Percentiles rank a stretch among this genome's conserved stretches.
Evolutionary conservation across 1,140 invertebrate genomes (phyloP).

Genomic region (Mya arenaria): DNA sequence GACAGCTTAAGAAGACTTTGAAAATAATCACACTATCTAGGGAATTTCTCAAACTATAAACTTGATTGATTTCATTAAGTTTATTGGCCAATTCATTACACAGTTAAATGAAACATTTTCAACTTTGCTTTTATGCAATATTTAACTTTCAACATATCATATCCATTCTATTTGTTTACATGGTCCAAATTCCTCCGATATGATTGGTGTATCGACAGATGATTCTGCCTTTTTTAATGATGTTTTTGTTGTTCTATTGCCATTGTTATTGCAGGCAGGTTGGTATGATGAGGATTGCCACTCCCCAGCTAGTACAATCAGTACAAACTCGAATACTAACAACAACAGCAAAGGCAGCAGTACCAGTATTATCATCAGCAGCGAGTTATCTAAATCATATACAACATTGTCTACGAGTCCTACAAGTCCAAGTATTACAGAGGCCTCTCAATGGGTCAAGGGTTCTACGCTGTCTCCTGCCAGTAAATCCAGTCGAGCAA

Average conservation of each 20-base stretch:
- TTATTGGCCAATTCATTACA: too few species aligned
- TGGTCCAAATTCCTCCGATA: neutral
- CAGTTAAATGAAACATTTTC: neutral
- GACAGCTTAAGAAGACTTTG: too few species aligned
- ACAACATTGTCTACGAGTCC: too few species aligned
- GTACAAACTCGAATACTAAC: neutral
- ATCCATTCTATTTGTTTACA: neutral
- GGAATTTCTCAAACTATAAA: too few species aligned
- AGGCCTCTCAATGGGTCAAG: constrained; percentile 3
- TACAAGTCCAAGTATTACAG: neutral
- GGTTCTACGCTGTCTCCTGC: neutral
- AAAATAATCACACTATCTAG: too few species aligned
- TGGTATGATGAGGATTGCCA: constrained; percentile 10
- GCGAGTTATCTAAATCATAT: too few species aligned
- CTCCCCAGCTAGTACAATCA: neutral
- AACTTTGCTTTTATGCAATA: too few species aligned
- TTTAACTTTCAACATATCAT: neutral
- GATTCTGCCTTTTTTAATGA: neutral
- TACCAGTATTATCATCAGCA: neutral
- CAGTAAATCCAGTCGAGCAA: neutral
- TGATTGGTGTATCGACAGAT: neutral
- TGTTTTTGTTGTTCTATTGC: neutral
- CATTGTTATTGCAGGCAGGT: neutral
- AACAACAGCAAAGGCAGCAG: neutral
- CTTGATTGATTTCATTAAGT: too few species aligned